These are phyloP conservation scores for Rhinichthys klamathensis DNA, from an alignment of 2,113 vertebrate genomes.

Conservation along the genomic window DNA sequence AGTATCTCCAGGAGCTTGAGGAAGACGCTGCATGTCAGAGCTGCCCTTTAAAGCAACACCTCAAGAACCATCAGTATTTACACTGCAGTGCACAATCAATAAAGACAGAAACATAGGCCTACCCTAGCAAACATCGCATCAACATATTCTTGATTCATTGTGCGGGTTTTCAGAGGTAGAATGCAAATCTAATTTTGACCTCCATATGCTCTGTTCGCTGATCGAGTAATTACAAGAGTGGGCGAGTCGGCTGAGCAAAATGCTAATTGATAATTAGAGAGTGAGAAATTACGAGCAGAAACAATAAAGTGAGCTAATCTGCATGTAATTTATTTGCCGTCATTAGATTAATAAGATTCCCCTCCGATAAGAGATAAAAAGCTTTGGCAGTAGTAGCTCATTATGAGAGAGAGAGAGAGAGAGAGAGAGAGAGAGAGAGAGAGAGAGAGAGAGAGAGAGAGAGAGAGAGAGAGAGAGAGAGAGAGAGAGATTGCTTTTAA, in stretches of 20 bases:
- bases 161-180: background rate
- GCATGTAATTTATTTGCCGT: background rate
- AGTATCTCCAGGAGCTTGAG: background rate
- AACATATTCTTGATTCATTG: background rate
- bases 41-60: background rate
- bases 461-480: too few species aligned
- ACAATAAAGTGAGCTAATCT: slow-evolving; percentile 5
- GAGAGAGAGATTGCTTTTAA: too few species aligned
- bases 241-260: background rate
- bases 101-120: slow-evolving; percentile 8
- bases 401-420: too few species aligned
- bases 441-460: too few species aligned
- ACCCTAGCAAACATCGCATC: background rate
- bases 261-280: slow-evolving; percentile 42
- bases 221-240: slow-evolving; percentile 31
- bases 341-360: background rate
- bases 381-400: background rate
- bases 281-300: background rate
- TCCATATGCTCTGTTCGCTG: background rate
- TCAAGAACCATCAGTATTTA: background rate
- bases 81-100: background rate
- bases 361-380: background rate
- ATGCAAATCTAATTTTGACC: background rate
- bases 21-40: background rate
- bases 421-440: too few species aligned